Conservation (phyloP, 2,113 vertebrate species). For the Platycercus adscitus region DNA sequence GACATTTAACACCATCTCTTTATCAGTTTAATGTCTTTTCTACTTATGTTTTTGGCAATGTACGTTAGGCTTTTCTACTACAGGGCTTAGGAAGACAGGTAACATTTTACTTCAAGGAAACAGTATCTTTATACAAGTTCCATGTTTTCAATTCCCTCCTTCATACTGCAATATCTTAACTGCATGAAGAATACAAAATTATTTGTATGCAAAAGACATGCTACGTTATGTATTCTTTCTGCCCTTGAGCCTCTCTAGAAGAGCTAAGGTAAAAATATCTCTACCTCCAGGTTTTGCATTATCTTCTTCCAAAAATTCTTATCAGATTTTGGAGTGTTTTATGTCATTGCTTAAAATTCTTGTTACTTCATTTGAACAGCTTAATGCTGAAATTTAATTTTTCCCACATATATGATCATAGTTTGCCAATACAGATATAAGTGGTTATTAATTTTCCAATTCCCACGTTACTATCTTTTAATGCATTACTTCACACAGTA, state of each 20-base stretch:
- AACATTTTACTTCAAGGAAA: not conserved
- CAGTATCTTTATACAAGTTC: not conserved
- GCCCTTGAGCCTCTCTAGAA: not conserved
- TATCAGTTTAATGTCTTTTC: slow-evolving; percentile 29
- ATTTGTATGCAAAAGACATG: not conserved
- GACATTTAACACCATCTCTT: not conserved
- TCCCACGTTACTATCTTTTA: not conserved
- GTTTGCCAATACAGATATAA: not conserved
- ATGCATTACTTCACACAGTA: not conserved
- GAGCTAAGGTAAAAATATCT: not conserved
- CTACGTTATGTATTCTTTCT: not conserved
- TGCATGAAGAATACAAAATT: not conserved
- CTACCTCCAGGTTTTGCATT: not conserved
- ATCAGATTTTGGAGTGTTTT: not conserved
- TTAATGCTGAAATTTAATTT: not conserved
- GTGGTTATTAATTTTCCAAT: not conserved
- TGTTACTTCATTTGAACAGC: not conserved
- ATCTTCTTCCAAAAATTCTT: not conserved
- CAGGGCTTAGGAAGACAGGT: not conserved
- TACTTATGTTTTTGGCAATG: not conserved
- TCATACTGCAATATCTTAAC: not conserved
- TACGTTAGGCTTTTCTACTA: not conserved
- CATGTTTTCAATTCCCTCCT: not conserved
- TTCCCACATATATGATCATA: not conserved
- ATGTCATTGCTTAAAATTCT: not conserved